Conservation (phyloP, 2,888 invertebrate genomes). For the Andrena marginata region DNA sequence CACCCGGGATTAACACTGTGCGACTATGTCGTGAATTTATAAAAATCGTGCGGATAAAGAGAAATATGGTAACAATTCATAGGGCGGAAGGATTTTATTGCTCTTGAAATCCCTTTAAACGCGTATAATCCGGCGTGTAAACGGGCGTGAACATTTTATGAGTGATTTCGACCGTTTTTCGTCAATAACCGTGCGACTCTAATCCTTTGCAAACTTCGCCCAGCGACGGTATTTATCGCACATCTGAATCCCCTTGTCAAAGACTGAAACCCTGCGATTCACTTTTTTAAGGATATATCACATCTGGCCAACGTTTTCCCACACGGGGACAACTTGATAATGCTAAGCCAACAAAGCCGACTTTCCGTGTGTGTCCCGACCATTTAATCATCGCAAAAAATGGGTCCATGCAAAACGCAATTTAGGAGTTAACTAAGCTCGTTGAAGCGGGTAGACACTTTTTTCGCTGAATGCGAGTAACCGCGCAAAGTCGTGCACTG, state of each 20-base stretch:
- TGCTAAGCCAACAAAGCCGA: conserved; percentile 30
- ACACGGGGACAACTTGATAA: conserved; percentile 10
- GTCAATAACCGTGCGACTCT: conserved; percentile 31
- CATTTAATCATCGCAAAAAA: conserved; percentile 2
- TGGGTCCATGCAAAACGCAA: not conserved
- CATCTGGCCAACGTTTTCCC: conserved; percentile 25
- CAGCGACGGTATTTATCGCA: conserved; percentile 41
- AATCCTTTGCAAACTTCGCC: conserved; percentile 32
- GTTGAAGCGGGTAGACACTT: not conserved
- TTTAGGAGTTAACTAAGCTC: too few relatives aligned
- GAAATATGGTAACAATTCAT: conserved; percentile 29
- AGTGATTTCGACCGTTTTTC: conserved; percentile 21
- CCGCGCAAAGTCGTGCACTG: conserved; percentile 6
- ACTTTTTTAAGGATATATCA: conserved; percentile 37
- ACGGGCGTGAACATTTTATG: conserved; percentile 26
- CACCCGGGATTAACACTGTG: not conserved
- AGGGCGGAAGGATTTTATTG: conserved; percentile 30
- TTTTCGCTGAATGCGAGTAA: conserved; percentile 1
- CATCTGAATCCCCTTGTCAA: too few relatives aligned
- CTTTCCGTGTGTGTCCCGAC: conserved; percentile 26
- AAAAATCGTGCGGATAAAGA: not conserved
- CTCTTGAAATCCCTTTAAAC: conserved; percentile 43
- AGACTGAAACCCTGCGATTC: too few relatives aligned
- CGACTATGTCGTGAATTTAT: not conserved
- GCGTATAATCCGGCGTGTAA: conserved; percentile 33